Evolutionary conservation across 2,888 invertebrate genomes (phyloP).

Genomic region (Luperina nickerlii): DNA sequence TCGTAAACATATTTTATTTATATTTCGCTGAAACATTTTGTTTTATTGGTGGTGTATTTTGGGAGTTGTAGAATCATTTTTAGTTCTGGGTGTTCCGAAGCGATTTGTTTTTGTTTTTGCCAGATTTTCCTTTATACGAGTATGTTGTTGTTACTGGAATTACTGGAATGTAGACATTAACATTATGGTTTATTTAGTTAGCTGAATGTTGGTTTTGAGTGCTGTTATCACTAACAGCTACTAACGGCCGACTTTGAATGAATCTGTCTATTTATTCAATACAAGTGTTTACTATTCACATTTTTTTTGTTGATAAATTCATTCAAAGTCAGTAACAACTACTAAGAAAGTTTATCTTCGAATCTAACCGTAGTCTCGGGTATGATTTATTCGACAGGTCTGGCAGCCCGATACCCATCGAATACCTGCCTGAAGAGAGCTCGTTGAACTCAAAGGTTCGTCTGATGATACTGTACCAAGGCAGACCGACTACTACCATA

Average conservation of each 20-base stretch:
- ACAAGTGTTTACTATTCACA: neutral
- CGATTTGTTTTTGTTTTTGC: constrained; percentile 65
- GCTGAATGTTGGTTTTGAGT: constrained; percentile 77
- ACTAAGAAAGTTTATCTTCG: constrained; percentile 66
- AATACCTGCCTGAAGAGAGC: constrained; percentile 97
- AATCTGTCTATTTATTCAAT: constrained; percentile 61
- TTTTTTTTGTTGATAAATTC: constrained; percentile 69
- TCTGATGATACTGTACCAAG: constrained; percentile 96
- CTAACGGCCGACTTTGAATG: constrained; percentile 89
- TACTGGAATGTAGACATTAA: constrained; percentile 65
- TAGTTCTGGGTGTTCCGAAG: constrained; percentile 58
- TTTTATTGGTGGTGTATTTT: constrained; percentile 70
- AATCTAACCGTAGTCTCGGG: constrained; percentile 88
- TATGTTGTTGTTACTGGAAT: constrained; percentile 47
- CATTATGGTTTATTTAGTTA: constrained; percentile 63
- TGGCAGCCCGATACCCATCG: constrained; percentile 97
- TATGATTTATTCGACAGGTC: constrained; percentile 92
- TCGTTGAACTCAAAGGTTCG: constrained; percentile 97
- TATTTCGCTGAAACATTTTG: constrained; percentile 65
- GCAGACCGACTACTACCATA: constrained; percentile 97
- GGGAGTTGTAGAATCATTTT: constrained; percentile 67
- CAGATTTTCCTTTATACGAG: constrained; percentile 51
- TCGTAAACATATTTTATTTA: constrained; percentile 65
- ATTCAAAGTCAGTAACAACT: constrained; percentile 81
- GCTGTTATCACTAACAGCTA: constrained; percentile 90